phyloP scores from a whole-genome alignment of 2,113 vertebrate genomes.

The Crotalus horridus region DNA sequence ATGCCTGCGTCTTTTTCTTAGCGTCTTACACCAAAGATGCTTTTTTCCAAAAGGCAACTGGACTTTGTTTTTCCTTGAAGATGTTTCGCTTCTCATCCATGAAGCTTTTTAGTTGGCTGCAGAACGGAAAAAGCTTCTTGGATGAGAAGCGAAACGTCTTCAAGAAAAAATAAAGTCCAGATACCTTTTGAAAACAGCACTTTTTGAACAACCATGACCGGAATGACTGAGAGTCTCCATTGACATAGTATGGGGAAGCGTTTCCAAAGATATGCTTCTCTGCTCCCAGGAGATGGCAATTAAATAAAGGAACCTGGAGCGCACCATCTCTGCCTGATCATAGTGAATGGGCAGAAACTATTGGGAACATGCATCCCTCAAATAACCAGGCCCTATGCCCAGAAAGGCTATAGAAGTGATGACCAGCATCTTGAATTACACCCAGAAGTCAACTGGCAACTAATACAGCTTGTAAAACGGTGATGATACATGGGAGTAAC shows the following conservation, averaged over 20 bases:
- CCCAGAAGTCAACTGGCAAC: neutral
- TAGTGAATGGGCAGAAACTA: neutral
- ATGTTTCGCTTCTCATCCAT: neutral
- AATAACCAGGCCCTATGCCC: neutral
- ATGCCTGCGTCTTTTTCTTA: no score
- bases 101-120: neutral
- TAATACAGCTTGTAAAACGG: neutral
- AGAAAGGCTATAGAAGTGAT: neutral
- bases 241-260: neutral
- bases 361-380: neutral
- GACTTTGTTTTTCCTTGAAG: neutral
- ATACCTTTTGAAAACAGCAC: neutral
- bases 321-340: neutral
- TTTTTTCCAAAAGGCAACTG: neutral
- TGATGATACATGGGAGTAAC: neutral
- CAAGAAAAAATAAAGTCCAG: neutral
- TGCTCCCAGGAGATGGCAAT: neutral
- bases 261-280: neutral
- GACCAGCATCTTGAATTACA: neutral
- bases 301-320: neutral
- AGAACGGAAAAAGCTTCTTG: neutral
- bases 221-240: neutral
- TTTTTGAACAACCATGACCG: neutral
- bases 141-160: neutral
- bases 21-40: neutral